Base-by-base conservation (phyloP, 2,888 invertebrate genomes). In the Calameuta idolon region DNA sequence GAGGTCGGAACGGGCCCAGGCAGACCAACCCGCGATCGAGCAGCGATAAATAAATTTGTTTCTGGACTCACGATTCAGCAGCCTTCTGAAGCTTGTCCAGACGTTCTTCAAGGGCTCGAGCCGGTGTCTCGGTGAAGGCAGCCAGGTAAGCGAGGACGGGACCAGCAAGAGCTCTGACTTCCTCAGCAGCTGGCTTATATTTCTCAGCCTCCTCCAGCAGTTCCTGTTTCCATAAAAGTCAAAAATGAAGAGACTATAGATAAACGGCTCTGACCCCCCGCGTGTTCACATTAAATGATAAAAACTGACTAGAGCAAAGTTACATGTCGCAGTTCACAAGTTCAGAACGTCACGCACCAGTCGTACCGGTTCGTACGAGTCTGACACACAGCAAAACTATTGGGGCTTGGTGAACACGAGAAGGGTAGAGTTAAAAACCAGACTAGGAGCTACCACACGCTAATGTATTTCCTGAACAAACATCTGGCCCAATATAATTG, bases 141-240 rank as follows among this genome's bases (percentile, higher is more conserved):
- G 93, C 93, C 87, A 97, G 93, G 89, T 96, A 95, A 82, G 93
- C 93, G 82, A 96, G 92, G 74, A 97, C 95, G 84, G 95, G 95
- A 87, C 94, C 94, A 73, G 95, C 95, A 89, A 96, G 93, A 79
- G 94, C 94, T 83, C 94, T 90, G 69, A 96, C 93, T 89, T 96
- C 96, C 87, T 95, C 95, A 85, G 87, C 82, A 33, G 84, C 93
- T 79, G 95, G 94, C 91, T 94, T 94, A 83, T 96, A 92, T 85
- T 95, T 93, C 88, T 95, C 94, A 81, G 95, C 95, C 92, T 96
- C 96, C 83, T 92, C 92, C 91, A 95, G 94, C 86, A 96, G 93
- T 90, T 96, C 96, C 97, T 97, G 91, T 31, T 85, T 86, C 79
- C 81, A 80, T 87, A 85, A 83, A 85, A 83, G 77, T 80, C 78